Base-by-base conservation (phyloP, 2,113 vertebrate species). In the Brachionichthys hirsutus region DNA sequence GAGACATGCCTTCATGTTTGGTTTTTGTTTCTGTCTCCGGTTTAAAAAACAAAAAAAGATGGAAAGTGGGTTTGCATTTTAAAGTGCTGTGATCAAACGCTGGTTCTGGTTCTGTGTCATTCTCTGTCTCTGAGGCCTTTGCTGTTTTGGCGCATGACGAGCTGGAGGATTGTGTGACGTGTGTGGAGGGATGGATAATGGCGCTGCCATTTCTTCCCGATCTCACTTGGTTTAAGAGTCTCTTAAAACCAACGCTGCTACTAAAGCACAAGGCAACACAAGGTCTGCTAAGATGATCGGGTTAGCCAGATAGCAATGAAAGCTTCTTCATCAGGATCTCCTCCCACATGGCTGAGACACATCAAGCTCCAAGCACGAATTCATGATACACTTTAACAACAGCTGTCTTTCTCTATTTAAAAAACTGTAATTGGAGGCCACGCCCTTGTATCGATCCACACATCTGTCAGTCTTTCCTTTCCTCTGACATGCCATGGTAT, bases 221-320 rank as follows among this genome's bases (percentile, higher is more conserved):
- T 65, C 52, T 54, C 57, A 62, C 69, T 83, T 74, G 59, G 57
- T 70, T 83, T 55, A 75, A 75, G 65, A n/a, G n/a, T n/a, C n/a
- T n/a, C n/a, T n/a, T n/a, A n/a, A n/a, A n/a, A n/a, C n/a, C n/a
- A n/a, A n/a, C n/a, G n/a, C n/a, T n/a, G n/a, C n/a, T n/a, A n/a
- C n/a, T n/a, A n/a, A n/a, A n/a, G n/a, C n/a, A n/a, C n/a, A n/a
- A n/a, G n/a, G n/a, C n/a, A n/a, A n/a, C n/a, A n/a, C n/a, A n/a
- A n/a, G n/a, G n/a, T n/a, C n/a, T n/a, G n/a, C n/a, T n/a, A 67
- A 41, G 62, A 81, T 81, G 51, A 67, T 22, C 24, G 58, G 36
- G 45, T 60, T 35, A 41, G 58, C 42, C 66, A 54, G 65, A 73
- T 56, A 62, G 65, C 52, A 72, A 43, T 60, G 46, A 55, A 7